Base-by-base conservation (phyloP, 2,797 vertebrate genomes). In the Malacoctenus gilli region DNA sequence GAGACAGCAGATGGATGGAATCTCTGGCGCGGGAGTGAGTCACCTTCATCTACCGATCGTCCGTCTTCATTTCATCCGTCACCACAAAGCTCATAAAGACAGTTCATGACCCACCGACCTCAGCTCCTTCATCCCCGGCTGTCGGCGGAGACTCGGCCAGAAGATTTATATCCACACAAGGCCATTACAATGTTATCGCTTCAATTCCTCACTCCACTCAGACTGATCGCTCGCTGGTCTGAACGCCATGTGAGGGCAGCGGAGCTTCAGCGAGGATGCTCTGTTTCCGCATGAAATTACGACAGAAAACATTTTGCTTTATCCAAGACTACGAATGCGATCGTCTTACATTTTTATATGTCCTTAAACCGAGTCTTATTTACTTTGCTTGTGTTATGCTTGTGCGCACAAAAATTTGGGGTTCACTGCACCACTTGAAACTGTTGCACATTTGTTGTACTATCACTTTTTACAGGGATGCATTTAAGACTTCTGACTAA, bases 61-160 rank as follows among this genome's bases (percentile, higher is more conserved):
- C 62, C 16, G 37, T 82, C 77, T 82, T 76, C 54, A 82, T 82
- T 63, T 65, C 53, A 56, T 68, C 41, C 52, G 72, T 70, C 42
- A 59, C 46, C 62, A 43, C 37, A 53, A 43, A 62, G 50, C 60
- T 77, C 74, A 61, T 75, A 22, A 77, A 71, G 40, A 51, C 63
- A 61, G 57, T 77, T 87, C 57, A 58, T 11, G 55, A 77, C 75
- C 83, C 63, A 50, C 49, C 6, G 15, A 48, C 64, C 68, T 63
- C 31, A 34, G 51, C 42, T 53, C 39, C 58, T 50, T 72, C 62
- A 62, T 72, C 68, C 54, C 53, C 53, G 53, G 51, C 62, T 68
- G 67, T 72, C 73, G 52, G 5, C 0, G 34, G 50, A 13, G 25
- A 46, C 59, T 60, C 63, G 13, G 41, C 34, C 1, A 9, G 43